These are phyloP conservation scores for Fissipunctia ypsillon DNA, from an alignment of 2,888 invertebrate species.

Conservation along the genomic window DNA sequence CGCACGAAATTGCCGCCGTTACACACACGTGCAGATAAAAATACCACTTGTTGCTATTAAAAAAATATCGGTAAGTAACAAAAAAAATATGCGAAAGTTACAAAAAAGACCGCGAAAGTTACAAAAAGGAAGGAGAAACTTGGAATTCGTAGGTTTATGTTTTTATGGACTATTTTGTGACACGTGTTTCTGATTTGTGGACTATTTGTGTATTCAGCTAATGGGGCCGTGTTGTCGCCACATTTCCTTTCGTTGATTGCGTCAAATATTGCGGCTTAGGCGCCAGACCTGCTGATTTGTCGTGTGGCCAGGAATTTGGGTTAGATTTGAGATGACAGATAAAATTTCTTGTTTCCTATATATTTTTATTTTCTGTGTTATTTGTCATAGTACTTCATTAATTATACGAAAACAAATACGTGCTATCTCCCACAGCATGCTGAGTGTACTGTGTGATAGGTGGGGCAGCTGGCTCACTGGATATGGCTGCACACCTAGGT, in stretches of 20 bases:
- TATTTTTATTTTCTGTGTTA: neutral
- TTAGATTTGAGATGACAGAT: conserved; percentile 39
- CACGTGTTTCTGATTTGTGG: conserved; percentile 87
- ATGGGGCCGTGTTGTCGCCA: conserved; percentile 81
- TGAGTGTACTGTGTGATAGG: too few relatives aligned
- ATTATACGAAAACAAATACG: too few relatives aligned
- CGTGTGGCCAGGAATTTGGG: conserved; percentile 57
- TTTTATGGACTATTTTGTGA: conserved; percentile 70
- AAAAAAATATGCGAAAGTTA: conserved; percentile 59
- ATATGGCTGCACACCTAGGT: too few relatives aligned
- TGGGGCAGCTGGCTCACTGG: too few relatives aligned
- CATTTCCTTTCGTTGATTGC: conserved; percentile 83
- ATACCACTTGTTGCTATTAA: conserved; percentile 75
- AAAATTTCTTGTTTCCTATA: neutral
- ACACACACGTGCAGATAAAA: conserved; percentile 85
- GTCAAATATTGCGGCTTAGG: conserved; percentile 79
- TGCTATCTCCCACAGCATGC: too few relatives aligned
- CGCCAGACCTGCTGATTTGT: conserved; percentile 63
- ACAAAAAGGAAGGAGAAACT: conserved; percentile 62
- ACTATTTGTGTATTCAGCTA: conserved; percentile 73
- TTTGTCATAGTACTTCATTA: neutral
- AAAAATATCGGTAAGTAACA: conserved; percentile 57
- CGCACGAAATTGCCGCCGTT: conserved; percentile 84
- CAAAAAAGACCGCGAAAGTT: conserved; percentile 69
- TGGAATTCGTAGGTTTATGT: conserved; percentile 60